phyloP scores from a whole-genome alignment of 2,113 vertebrate genomes.

The Pelvicachromis taeniatus region DNA sequence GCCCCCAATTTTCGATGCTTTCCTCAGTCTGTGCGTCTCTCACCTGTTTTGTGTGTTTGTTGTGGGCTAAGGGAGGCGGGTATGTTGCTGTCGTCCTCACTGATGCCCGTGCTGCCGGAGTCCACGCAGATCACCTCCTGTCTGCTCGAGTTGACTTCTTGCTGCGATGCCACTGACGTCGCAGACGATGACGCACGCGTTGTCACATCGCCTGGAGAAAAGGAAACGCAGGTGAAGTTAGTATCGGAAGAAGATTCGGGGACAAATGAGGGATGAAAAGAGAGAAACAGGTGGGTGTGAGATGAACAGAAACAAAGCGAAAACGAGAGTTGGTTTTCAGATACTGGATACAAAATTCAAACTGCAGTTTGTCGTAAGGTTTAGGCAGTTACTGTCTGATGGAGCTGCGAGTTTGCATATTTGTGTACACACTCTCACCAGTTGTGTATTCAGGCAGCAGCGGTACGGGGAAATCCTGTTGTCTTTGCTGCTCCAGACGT shows the following conservation, averaged over 20 bases:
- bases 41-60: constrained; percentile 79
- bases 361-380: neutral
- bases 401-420: neutral
- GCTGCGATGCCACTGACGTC: constrained; percentile 18
- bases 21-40: constrained; percentile 27
- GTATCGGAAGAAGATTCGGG: neutral
- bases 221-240: neutral
- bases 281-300: neutral
- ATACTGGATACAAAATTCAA: neutral
- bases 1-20: neutral
- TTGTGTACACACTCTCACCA: constrained; percentile 30
- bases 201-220: constrained; percentile 68
- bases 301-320: neutral
- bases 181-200: constrained; percentile 68
- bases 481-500: constrained; percentile 85
- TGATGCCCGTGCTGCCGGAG: constrained; percentile 64
- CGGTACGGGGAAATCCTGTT: constrained; percentile 77
- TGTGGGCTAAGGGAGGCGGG: neutral
- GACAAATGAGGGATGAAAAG: neutral
- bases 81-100: constrained; percentile 73
- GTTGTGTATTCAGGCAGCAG: constrained; percentile 60
- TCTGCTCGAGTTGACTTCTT: constrained; percentile 32
- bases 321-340: neutral
- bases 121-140: constrained; percentile 83
- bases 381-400: neutral